These are phyloP conservation scores for Cottoperca gobio DNA, from an alignment of 2,797 vertebrate genomes.

Conservation along the genomic window DNA sequence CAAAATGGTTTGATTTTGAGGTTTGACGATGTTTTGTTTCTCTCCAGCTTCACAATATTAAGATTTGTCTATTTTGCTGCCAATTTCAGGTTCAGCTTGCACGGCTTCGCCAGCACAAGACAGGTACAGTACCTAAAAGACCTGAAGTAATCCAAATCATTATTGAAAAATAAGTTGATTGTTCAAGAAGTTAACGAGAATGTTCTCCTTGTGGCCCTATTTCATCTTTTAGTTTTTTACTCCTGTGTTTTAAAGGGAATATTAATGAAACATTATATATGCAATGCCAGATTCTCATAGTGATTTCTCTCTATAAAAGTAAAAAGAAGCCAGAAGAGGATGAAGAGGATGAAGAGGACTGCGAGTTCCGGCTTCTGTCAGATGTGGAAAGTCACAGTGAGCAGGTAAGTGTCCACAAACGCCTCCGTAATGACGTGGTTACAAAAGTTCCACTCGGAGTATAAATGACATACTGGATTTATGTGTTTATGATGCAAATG, in stretches of 20 bases:
- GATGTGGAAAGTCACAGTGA: slow-evolving; percentile 88
- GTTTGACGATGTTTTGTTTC: background rate
- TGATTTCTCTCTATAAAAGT: slow-evolving; percentile 46
- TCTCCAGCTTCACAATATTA: background rate
- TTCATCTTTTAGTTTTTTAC: background rate
- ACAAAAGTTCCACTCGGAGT: background rate
- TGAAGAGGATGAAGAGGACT: slow-evolving; percentile 86
- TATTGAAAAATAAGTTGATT: too few relatives aligned
- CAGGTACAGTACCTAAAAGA: slow-evolving; percentile 65
- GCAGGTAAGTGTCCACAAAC: slow-evolving; percentile 75
- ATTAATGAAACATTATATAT: background rate
- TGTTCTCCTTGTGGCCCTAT: background rate
- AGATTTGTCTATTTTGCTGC: slow-evolving; percentile 36
- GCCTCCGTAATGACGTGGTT: background rate
- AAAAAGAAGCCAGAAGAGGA: slow-evolving; percentile 70
- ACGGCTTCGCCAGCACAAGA: slow-evolving; percentile 44
- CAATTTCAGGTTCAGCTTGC: slow-evolving; percentile 53
- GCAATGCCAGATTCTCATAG: background rate
- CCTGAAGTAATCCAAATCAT: background rate
- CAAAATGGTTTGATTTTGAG: background rate
- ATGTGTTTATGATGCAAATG: background rate
- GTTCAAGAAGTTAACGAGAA: too few relatives aligned
- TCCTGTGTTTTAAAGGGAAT: background rate
- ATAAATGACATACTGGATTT: background rate
- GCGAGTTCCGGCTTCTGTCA: slow-evolving; percentile 91